A percentile compares a stretch with the other conserved stretches of the same genome.
Conservation (phyloP, 2,888 invertebrate genomes). For the Doris montereyensis region DNA sequence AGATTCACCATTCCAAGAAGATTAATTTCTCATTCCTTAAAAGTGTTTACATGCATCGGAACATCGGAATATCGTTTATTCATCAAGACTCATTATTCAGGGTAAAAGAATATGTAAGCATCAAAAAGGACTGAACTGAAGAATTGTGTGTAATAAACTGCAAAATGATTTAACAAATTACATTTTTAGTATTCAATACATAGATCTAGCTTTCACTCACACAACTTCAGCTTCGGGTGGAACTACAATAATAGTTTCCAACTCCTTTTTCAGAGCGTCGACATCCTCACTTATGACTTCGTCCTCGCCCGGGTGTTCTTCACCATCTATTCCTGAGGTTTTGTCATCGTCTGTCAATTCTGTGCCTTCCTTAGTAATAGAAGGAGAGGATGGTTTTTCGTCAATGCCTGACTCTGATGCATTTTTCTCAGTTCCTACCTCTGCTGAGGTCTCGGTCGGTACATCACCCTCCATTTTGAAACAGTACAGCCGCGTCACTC, state of each 20-base stretch:
- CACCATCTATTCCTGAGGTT: conserved; percentile 26
- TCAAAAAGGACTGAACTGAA: too few relatives aligned
- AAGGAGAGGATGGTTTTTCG: background rate
- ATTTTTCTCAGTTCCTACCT: conserved; percentile 41
- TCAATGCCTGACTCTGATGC: conserved; percentile 9
- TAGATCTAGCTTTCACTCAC: conserved; percentile 36
- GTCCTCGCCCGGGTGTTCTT: conserved; percentile 20
- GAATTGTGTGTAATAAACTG: too few relatives aligned
- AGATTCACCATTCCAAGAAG: too few relatives aligned
- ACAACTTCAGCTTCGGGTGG: conserved; percentile 58
- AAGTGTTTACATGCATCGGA: too few relatives aligned
- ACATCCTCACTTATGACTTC: conserved; percentile 46
- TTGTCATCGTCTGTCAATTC: background rate
- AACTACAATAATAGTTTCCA: conserved; percentile 65
- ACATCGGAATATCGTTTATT: too few relatives aligned
- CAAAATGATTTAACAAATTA: background rate
- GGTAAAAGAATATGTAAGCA: too few relatives aligned
- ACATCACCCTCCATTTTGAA: conserved; percentile 41
- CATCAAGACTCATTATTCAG: too few relatives aligned
- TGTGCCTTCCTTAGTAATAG: background rate
- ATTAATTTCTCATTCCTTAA: too few relatives aligned
- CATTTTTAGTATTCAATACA: too few relatives aligned
- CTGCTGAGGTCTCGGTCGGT: conserved; percentile 7
- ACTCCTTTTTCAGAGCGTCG: conserved; percentile 64
- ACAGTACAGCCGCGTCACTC: too few relatives aligned